A percentile compares a stretch with the other conserved stretches of the same genome.
phyloP scores from a whole-genome alignment of 2,888 invertebrate genomes.

The Sphinx pinastri region DNA sequence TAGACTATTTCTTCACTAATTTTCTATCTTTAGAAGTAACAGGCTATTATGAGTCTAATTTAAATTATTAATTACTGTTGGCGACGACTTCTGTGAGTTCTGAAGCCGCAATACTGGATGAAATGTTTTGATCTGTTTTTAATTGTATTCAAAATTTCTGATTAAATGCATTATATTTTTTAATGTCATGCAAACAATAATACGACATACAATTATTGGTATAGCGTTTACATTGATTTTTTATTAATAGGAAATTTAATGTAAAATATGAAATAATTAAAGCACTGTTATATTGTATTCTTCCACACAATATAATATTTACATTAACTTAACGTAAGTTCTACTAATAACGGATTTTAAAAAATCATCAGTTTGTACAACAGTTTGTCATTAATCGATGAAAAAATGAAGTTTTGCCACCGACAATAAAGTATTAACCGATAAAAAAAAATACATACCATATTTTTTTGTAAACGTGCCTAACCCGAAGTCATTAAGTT shows the following conservation, averaged over 20 bases:
- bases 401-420: too few relatives aligned
- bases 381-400: too few relatives aligned
- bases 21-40: conserved; percentile 23
- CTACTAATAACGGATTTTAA: too few relatives aligned
- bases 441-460: background rate
- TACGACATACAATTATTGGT: too few relatives aligned
- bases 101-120: conserved; percentile 10
- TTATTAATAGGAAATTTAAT: too few relatives aligned
- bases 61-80: conserved; percentile 30
- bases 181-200: background rate
- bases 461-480: background rate
- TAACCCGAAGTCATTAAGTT: conserved; percentile 9
- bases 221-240: too few relatives aligned
- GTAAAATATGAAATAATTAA: too few relatives aligned
- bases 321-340: too few relatives aligned
- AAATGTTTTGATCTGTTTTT: conserved; percentile 5
- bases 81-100: conserved; percentile 14
- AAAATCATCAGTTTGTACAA: too few relatives aligned
- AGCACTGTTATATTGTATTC: too few relatives aligned
- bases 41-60: conserved; percentile 17
- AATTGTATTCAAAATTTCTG: background rate
- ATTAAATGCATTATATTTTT: background rate
- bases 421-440: too few relatives aligned
- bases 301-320: too few relatives aligned
- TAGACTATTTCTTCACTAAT: conserved; percentile 22